Evolutionary conservation across 1,140 invertebrate species (phyloP).

Genomic region (Halesus radiatus): DNA sequence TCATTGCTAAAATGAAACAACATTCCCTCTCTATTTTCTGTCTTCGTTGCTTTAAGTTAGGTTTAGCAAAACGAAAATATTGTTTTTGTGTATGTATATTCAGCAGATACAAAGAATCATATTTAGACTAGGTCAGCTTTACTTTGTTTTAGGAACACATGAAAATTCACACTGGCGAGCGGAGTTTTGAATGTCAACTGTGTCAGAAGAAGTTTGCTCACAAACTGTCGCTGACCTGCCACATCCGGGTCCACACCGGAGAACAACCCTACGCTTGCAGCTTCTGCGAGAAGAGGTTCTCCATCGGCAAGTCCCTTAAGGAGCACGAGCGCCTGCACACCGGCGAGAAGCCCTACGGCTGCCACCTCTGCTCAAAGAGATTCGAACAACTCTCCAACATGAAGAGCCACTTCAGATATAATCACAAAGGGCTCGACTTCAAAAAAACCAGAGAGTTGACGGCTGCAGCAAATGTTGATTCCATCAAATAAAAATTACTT

Average conservation of each 20-base stretch:
- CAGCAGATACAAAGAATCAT: too few species aligned
- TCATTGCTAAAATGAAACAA: too few species aligned
- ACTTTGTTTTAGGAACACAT: slow-evolving; percentile 38
- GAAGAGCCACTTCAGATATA: slow-evolving; percentile 54
- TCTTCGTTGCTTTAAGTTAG: too few species aligned
- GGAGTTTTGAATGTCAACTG: slow-evolving; percentile 37
- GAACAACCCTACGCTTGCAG: slow-evolving; percentile 61
- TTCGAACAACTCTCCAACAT: slow-evolving; percentile 62
- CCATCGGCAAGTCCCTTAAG: slow-evolving; percentile 15
- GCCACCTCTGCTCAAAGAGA: slow-evolving; percentile 67
- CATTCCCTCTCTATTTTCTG: too few species aligned
- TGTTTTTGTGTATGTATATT: too few species aligned
- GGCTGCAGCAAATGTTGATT: background rate
- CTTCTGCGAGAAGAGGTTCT: slow-evolving; percentile 60
- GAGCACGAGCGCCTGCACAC: slow-evolving; percentile 64
- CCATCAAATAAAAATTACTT: too few species aligned
- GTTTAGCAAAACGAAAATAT: too few species aligned
- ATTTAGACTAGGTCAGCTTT: background rate
- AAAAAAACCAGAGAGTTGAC: slow-evolving; percentile 10
- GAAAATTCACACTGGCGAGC: slow-evolving; percentile 41
- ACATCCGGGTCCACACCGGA: slow-evolving; percentile 59
- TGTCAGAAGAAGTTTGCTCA: slow-evolving; percentile 32
- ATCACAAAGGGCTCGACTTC: slow-evolving; percentile 44
- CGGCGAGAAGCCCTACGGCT: slow-evolving; percentile 70
- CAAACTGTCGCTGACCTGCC: slow-evolving; percentile 30